Evolutionary conservation across 2,888 invertebrate species (phyloP), one percentile per base, ranked within the genome.

Genomic region (Phortica magna): DNA sequence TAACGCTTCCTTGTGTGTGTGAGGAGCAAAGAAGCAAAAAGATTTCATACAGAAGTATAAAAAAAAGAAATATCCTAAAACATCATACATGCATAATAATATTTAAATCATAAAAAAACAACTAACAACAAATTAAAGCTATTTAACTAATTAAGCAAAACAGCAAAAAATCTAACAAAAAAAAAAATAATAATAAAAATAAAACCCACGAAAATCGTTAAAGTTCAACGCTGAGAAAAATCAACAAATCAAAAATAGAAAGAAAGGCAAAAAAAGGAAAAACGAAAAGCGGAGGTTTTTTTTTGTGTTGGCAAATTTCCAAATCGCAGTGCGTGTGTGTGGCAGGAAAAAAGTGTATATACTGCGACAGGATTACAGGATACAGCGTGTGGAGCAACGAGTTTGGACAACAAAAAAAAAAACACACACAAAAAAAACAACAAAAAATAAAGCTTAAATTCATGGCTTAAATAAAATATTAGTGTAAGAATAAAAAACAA

Each of bases 281-380:
- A 9, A 14, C 48, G 9, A 48, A 48, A 48, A 48, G 0, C 48
- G 3, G 48, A 12, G 9, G 48, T 22, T 17, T 61, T 61, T 10
- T 22, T 9, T 19, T 61, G 10, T 61, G 10, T 48, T 64, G 31
- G 39, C 67, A 68, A 68, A 43, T n/a, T 14, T 67, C 43, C 17
- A 68, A 68, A 12, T 42, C 17, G 67, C 67, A 67, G 65, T 41
- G 65, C 41, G 65, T 65, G 65, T 41, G n/a, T 41, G 65, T 41
- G 65, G 57, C 57, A 74, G 71, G 72, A 80, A 64, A 84, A 83
- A 81, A 81, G 80, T 84, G 78, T 85, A 81, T 41, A 67, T 71
- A 71, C 53, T 53, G 55, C 70, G 53, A n/a, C 55, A 39, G 70
- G 31, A 71, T 71, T 42, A 22, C 70, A 71, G 70, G 31, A 71